phyloP scores from a whole-genome alignment of 2,888 invertebrate genomes.

The Laspeyria flexula region DNA sequence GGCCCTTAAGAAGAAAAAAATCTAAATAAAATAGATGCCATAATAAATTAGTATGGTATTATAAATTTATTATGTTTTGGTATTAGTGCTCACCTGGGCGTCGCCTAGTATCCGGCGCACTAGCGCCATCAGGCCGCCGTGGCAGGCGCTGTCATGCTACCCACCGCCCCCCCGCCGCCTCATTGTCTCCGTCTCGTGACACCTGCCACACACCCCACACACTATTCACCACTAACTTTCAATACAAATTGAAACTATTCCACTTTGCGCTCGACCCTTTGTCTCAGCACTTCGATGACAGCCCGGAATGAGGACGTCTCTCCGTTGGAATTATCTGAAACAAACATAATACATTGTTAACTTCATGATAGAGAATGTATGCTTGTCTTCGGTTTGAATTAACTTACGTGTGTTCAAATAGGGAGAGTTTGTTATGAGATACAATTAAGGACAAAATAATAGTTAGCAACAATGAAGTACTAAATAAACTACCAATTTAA shows the following conservation, averaged over 20 bases:
- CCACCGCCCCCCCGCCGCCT: conserved; percentile 71
- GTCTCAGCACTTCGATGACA: conserved; percentile 42
- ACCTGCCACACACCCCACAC: conserved; percentile 56
- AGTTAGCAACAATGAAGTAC: neutral
- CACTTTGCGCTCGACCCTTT: conserved; percentile 57
- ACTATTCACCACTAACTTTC: conserved; percentile 55
- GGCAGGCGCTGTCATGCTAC: conserved; percentile 85
- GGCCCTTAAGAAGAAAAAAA: no score
- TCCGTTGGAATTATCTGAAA: conserved; percentile 59
- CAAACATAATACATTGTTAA: conserved; percentile 55
- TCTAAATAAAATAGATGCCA: no score
- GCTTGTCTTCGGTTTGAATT: conserved; percentile 25
- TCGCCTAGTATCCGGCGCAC: conserved; percentile 94
- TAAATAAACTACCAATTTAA: neutral
- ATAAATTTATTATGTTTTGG: no score
- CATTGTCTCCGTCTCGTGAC: conserved; percentile 59
- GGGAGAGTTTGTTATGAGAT: neutral
- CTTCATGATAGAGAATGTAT: conserved; percentile 34
- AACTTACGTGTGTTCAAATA: conserved; percentile 15
- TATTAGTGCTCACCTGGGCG: conserved; percentile 89
- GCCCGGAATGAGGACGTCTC: conserved; percentile 44
- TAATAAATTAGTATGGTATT: no score
- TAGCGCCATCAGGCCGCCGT: conserved; percentile 93
- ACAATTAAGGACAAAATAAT: conserved; percentile 2
- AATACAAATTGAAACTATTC: conserved; percentile 65